Percentiles rank a stretch among this genome's conserved stretches.
Conservation (phyloP, 2,888 invertebrate species). For the Cephonodes hylas region DNA sequence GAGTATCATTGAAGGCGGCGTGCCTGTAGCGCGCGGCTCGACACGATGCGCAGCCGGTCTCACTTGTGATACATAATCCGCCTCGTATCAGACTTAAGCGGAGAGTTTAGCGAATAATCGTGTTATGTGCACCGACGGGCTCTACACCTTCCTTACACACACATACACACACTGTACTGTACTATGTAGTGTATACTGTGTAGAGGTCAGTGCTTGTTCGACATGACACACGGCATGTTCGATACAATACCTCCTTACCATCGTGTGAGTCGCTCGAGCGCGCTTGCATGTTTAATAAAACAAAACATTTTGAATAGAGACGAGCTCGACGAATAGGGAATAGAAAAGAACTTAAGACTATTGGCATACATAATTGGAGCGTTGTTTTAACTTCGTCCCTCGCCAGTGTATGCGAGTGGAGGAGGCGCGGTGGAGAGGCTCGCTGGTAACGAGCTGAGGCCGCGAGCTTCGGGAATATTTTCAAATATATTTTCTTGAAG, state of each 20-base stretch:
- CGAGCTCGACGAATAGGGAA: not conserved
- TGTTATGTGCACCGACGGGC: not conserved
- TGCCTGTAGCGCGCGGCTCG: not conserved
- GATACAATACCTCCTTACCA: not conserved
- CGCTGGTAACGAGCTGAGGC: not conserved
- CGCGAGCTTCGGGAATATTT: not conserved
- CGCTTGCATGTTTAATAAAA: not conserved
- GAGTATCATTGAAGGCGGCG: not conserved
- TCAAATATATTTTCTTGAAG: not conserved
- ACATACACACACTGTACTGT: not conserved
- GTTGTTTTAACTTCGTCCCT: not conserved
- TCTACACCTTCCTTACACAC: not conserved
- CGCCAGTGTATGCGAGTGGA: not conserved
- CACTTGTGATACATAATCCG: not conserved
- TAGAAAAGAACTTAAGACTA: not conserved
- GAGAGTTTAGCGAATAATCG: not conserved
- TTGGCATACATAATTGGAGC: conserved; percentile 1
- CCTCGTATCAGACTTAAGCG: not conserved
- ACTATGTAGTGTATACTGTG: too few species aligned
- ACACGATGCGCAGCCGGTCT: not conserved
- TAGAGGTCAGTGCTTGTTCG: not conserved
- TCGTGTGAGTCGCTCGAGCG: not conserved
- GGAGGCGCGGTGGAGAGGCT: not conserved
- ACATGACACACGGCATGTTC: not conserved
- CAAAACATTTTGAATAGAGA: not conserved